These are phyloP conservation scores for Parazoanthus darwini DNA, from an alignment of 92 coral and sea anemone species.

Conservation along the genomic window DNA sequence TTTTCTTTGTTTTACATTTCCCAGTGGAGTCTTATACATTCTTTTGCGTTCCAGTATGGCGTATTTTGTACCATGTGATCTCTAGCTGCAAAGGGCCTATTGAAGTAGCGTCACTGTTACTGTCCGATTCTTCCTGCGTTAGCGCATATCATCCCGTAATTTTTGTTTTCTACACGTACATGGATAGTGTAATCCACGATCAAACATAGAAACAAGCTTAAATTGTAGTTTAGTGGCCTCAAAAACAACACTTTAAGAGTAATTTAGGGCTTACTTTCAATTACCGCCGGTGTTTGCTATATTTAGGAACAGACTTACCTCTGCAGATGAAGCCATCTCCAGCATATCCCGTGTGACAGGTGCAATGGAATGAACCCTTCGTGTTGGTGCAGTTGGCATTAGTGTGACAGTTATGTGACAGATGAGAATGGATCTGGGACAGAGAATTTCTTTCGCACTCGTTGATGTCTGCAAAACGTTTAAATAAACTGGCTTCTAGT, in stretches of 20 bases:
- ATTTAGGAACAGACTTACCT: not conserved
- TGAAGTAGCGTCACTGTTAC: no score
- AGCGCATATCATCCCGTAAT: no score
- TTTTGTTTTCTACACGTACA: not conserved
- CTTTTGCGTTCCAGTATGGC: no score
- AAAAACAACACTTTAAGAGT: no score
- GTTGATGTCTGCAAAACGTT: not conserved
- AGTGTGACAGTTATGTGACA: not conserved
- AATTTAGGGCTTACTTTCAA: no score
- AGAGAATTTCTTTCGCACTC: not conserved
- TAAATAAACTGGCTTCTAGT: not conserved
- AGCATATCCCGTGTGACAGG: constrained; percentile 10
- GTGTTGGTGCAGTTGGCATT: constrained; percentile 13
- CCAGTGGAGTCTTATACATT: no score
- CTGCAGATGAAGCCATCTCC: constrained; percentile 9
- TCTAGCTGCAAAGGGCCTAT: no score
- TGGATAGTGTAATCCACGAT: not conserved
- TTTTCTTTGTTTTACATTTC: no score
- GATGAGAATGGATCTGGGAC: not conserved
- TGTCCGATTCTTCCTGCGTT: no score
- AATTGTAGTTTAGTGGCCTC: not conserved
- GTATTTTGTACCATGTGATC: no score
- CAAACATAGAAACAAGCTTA: not conserved
- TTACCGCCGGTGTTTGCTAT: not conserved
- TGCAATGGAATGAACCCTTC: not conserved